These are phyloP conservation scores for Calliopsis andreniformis DNA, from an alignment of 1,140 invertebrate genomes.

Conservation along the genomic window DNA sequence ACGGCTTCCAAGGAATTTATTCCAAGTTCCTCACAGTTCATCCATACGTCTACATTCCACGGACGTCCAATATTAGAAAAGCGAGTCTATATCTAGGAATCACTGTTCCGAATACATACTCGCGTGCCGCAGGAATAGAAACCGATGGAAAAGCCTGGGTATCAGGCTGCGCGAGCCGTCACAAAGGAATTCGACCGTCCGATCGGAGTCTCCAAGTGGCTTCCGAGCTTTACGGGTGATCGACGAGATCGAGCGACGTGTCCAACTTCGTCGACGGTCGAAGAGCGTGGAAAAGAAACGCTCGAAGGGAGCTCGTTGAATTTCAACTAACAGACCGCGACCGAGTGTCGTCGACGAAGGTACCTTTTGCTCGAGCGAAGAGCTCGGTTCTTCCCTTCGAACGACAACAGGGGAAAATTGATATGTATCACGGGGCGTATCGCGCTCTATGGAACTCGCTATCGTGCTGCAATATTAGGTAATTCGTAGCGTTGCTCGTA, in stretches of 20 bases:
- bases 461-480: conserved; percentile 16
- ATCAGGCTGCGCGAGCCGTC: too few species aligned
- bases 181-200: not conserved
- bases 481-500: conserved; percentile 21
- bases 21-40: too few species aligned
- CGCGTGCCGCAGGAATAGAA: too few species aligned
- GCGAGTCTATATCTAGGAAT: too few species aligned
- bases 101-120: too few species aligned
- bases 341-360: not conserved
- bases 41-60: too few species aligned
- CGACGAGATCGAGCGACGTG: not conserved
- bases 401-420: not conserved
- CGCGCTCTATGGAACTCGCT: conserved; percentile 20
- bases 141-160: not conserved
- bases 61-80: too few species aligned
- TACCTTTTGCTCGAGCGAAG: not conserved
- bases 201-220: not conserved
- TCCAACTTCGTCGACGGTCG: not conserved
- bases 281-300: not conserved
- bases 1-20: too few species aligned
- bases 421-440: conserved; percentile 21
- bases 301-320: conserved; percentile 4
- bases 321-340: conserved; percentile 16
- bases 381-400: not conserved
- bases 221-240: not conserved